Conservation (phyloP, 2,113 vertebrate genomes). For the Neopipo cinnamomea region DNA sequence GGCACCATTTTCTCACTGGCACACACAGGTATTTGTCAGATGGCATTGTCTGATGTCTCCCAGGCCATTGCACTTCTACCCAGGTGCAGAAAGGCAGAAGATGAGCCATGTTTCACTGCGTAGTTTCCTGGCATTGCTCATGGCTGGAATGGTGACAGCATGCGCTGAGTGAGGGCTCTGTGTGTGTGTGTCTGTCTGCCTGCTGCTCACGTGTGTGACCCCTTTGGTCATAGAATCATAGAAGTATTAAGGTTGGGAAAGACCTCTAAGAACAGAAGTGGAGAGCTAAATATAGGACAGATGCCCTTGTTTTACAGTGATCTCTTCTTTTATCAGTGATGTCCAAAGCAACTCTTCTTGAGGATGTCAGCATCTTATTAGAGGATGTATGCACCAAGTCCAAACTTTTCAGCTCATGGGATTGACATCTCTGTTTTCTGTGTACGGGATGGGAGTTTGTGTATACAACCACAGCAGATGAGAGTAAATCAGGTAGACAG, state of each 20-base stretch:
- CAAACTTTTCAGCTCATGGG: neutral
- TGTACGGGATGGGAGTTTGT: accelerated
- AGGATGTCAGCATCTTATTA: neutral
- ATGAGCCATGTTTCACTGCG: neutral
- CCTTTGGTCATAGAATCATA: neutral
- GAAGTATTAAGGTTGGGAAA: neutral
- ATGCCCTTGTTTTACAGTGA: neutral
- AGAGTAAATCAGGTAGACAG: neutral
- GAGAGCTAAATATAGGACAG: neutral
- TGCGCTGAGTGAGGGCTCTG: neutral
- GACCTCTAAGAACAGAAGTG: neutral
- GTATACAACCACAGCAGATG: neutral
- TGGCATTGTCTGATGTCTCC: neutral
- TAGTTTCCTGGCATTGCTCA: neutral
- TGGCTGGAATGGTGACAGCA: neutral
- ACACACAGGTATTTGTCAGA: neutral
- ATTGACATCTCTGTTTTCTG: neutral
- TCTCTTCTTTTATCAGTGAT: neutral
- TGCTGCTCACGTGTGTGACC: accelerated
- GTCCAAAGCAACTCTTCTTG: neutral
- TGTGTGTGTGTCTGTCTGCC: neutral
- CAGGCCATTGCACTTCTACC: neutral
- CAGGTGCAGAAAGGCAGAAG: neutral
- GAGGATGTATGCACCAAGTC: neutral
- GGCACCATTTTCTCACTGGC: neutral